Base-by-base conservation (phyloP, 2,888 invertebrate genomes). In the Agrotis ipsilon region DNA sequence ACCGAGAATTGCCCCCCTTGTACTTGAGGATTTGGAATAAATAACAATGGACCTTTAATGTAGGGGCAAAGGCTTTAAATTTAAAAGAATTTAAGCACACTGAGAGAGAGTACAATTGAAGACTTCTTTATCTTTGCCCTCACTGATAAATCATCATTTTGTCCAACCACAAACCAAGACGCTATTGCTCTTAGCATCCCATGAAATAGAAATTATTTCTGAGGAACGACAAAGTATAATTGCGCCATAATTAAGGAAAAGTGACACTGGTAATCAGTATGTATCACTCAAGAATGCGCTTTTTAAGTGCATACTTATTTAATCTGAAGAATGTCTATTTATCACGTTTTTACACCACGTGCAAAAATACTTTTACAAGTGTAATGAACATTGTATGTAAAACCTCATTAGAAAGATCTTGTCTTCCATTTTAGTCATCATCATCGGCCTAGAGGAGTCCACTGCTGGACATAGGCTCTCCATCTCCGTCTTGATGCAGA, bases 301-400 rank as follows among this genome's bases (percentile, higher is more conserved):
- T 6, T 39, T 55, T 39, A 0, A 46, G 52, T 74, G 46, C 24
- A 16, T 9, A 55, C 32, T 24, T 63, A 27, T 1, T 43, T 54
- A 27, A 46, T 64, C n/a, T 54, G 52, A 48, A 74, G 54, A 18
- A 14, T 39, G 16, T 21, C 14, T 54, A 64, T 21, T 21, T 27
- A 55, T 75, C 66, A 72, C 48, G 27, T 75, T 65, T 39, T 48
- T 48, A 64, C 19, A 27, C 43, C 65, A 21, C 48, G 19, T 46
- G 24, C 54, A n/a, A 6, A 51, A 24, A 32, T 32, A 32, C 27
- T 27, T 4, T 27, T 4, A 27, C 5, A 27, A 27, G 27, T 9
- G 9, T 32, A 32, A 32, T 9, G 32, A 32, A 9, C 32, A 32
- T 32, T n/a, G n/a, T 32, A 21, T 16, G 51, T 24, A 14, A 51